These are phyloP conservation scores for Baryphthengus martii DNA, from an alignment of 2,113 vertebrate genomes.

Conservation along the genomic window DNA sequence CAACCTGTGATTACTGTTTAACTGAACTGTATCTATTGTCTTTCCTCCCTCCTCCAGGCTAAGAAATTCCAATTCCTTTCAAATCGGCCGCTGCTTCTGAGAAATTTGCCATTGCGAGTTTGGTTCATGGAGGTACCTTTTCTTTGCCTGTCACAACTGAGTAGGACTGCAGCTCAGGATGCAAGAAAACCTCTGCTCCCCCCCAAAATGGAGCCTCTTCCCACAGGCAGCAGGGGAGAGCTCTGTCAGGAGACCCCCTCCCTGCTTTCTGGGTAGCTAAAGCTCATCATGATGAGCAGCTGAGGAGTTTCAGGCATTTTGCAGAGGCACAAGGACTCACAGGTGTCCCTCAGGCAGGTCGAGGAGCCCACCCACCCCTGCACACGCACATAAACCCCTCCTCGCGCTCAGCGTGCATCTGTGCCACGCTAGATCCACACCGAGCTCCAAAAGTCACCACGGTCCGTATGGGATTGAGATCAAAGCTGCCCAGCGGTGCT, in stretches of 20 bases:
- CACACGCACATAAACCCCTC: accelerated
- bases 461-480: background rate
- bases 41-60: background rate
- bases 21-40: background rate
- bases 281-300: background rate
- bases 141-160: background rate
- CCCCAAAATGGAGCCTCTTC: background rate
- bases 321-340: accelerated
- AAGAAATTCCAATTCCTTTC: background rate
- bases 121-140: background rate
- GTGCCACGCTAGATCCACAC: accelerated
- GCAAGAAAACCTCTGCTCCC: background rate
- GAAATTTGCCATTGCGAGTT: background rate
- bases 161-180: background rate
- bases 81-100: background rate
- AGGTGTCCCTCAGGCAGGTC: accelerated
- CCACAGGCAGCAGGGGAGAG: background rate
- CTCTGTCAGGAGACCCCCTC: background rate
- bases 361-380: background rate
- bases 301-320: accelerated
- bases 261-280: background rate
- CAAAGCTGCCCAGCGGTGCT: background rate
- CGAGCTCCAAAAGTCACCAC: background rate
- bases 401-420: accelerated
- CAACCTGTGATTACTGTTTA: constrained; percentile 43